These are phyloP conservation scores for Pseudopipra pipra DNA, from an alignment of 2,113 vertebrate species.

Conservation along the genomic window DNA sequence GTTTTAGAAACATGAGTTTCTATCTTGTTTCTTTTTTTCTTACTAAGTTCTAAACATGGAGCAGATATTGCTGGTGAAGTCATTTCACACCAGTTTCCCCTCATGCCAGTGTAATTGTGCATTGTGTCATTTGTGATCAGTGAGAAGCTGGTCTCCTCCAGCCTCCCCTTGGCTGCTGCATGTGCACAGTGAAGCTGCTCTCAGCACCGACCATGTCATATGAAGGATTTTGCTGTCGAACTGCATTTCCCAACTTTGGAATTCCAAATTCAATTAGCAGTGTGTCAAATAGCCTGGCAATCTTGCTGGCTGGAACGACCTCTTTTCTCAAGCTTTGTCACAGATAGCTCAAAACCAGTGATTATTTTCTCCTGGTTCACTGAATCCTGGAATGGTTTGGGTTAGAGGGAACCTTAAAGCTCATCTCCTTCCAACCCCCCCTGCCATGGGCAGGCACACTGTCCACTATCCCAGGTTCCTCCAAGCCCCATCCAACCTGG, in stretches of 20 bases:
- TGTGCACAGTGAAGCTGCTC: not conserved
- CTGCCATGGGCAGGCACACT: not conserved
- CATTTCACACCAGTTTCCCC: not conserved
- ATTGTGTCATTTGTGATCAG: fast-evolving
- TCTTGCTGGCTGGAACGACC: not conserved
- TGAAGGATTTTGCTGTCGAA: fast-evolving
- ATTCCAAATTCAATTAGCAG: not conserved
- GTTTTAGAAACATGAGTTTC: not conserved
- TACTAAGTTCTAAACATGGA: fast-evolving
- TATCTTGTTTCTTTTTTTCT: no score
- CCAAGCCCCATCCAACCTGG: not conserved
- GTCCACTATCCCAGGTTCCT: not conserved
- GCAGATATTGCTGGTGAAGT: not conserved
- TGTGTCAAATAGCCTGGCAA: not conserved
- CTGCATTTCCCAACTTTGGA: fast-evolving
- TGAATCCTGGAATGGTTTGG: not conserved
- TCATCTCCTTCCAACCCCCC: not conserved
- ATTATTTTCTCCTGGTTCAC: not conserved
- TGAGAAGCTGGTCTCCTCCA: not conserved
- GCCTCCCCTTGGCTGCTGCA: not conserved
- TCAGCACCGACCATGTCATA: fast-evolving
- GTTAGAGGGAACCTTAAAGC: not conserved
- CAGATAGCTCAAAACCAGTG: not conserved
- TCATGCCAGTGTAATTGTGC: not conserved
- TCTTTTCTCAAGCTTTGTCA: not conserved